Percentiles rank a stretch among this genome's conserved stretches.
phyloP scores from a whole-genome alignment of 2,797 vertebrate species.

The Passerculus sandwichensis region DNA sequence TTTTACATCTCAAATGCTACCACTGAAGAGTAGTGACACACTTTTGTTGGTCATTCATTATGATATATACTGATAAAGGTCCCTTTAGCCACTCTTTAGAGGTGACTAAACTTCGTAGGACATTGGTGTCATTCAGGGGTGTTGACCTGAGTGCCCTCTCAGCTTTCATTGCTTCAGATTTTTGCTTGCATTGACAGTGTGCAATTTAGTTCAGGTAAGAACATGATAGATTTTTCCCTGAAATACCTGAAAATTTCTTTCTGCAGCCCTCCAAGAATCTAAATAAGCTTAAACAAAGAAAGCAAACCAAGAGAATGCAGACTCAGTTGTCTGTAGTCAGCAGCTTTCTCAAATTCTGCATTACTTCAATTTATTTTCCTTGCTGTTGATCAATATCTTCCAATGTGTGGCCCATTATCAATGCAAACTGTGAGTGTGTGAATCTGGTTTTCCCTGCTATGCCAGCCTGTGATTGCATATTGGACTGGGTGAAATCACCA shows the following conservation, averaged over 20 bases:
- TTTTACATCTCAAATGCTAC: neutral
- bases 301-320: conserved; percentile 6
- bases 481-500: conserved; percentile 39
- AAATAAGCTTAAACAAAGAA: conserved; percentile 34
- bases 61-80: neutral
- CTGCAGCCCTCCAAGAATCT: neutral
- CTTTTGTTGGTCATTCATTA: neutral
- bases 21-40: neutral
- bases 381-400: conserved; percentile 44
- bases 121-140: neutral
- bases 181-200: neutral
- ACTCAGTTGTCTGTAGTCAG: conserved; percentile 42
- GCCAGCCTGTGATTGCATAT: conserved; percentile 34
- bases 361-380: conserved; percentile 58
- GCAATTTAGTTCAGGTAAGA: neutral
- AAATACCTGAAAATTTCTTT: neutral
- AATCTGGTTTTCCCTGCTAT: conserved; percentile 37
- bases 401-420: conserved; percentile 52
- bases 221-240: neutral
- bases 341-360: conserved; percentile 47
- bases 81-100: neutral
- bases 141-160: neutral
- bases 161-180: neutral
- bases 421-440: neutral
- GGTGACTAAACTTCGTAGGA: neutral